These are phyloP conservation scores for Elachura formosa DNA, from an alignment of 2,113 vertebrate genomes.

Conservation along the genomic window DNA sequence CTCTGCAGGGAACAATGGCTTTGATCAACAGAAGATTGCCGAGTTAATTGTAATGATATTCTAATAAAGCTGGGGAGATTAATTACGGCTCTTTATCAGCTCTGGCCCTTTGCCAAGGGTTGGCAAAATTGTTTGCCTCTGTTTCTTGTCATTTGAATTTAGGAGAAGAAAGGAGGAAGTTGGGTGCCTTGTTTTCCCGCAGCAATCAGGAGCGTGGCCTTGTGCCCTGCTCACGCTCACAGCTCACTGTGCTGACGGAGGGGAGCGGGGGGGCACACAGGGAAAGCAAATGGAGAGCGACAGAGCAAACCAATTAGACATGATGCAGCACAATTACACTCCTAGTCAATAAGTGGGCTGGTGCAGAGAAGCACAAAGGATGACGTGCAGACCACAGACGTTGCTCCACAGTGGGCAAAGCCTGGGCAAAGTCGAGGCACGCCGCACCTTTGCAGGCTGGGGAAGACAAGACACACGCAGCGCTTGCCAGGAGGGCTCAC, in stretches of 20 bases:
- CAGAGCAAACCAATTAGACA: conserved; percentile 29
- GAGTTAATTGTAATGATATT: conserved; percentile 69
- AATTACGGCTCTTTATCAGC: conserved; percentile 62
- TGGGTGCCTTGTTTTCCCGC: conserved; percentile 13
- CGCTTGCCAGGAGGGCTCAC: neutral
- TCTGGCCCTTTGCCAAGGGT: conserved; percentile 51
- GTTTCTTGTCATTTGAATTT: conserved; percentile 65
- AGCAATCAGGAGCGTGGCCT: conserved; percentile 1
- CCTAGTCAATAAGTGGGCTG: neutral
- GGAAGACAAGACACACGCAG: neutral
- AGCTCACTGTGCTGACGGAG: neutral
- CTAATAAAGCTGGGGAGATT: conserved; percentile 69
- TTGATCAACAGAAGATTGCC: conserved; percentile 64
- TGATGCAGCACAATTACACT: conserved; percentile 27
- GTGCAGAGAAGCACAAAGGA: neutral
- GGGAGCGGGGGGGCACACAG: neutral
- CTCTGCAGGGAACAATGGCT: conserved; percentile 58
- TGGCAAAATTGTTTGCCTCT: conserved; percentile 64
- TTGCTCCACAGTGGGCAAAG: neutral
- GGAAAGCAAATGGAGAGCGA: conserved; percentile 13
- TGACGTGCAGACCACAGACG: neutral
- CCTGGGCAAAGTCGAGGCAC: rapidly evolving
- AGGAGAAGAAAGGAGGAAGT: conserved; percentile 56
- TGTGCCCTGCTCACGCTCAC: neutral
- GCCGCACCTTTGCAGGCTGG: neutral